Evolutionary conservation across 1,140 invertebrate species (phyloP), one percentile per base, ranked within the genome.

Genomic region (Tetragnatha versicolor): DNA sequence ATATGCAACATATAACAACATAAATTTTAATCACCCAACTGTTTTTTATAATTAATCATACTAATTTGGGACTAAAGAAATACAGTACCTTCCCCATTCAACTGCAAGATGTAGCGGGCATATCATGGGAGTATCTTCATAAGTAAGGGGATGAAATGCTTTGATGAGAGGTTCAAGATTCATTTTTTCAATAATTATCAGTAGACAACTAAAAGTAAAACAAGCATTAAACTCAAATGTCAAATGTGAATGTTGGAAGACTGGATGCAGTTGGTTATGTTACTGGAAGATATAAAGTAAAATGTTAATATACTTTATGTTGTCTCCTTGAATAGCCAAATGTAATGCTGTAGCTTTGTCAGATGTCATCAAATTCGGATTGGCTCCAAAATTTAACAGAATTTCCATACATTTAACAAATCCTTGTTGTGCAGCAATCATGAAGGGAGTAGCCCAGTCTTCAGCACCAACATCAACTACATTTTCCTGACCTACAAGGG

Each of bases 381-480:
- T 82, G 29, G 85, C 85, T 45, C 84, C 83, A 79, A 83, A 63
- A 3, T 82, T 73, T 9, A 86, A 47, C 29, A 87, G 68, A 14
- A 85, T 33, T 17, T 82, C 79, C 3, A 87, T 80, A 81, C 85
- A 85, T 3, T 83, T 81, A 7, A 69, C 66, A 77, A 84, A 83
- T 17, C 86, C 86, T 61, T 85, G 82, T 70, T 87, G 85, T 10
- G 85, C 84, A 3, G 86, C 85, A 55, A 86, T 84, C 60, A 86
- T 83, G 22, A 87, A 33, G 14, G 86, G 85, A 3, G 84, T 84
- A 12, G 86, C 85, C 65, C 85, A 83, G 72, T 87, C 86, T 33
- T 82, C 79, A 7, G 86, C 85, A 25, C 83, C 76, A 31, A 78
- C 69, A 78, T 87, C 83, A 2, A 86, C 82, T 17, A 85, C 51